Evolutionary conservation across 1,140 invertebrate genomes (phyloP).

Genomic region (Cardiocondyla obscurior): DNA sequence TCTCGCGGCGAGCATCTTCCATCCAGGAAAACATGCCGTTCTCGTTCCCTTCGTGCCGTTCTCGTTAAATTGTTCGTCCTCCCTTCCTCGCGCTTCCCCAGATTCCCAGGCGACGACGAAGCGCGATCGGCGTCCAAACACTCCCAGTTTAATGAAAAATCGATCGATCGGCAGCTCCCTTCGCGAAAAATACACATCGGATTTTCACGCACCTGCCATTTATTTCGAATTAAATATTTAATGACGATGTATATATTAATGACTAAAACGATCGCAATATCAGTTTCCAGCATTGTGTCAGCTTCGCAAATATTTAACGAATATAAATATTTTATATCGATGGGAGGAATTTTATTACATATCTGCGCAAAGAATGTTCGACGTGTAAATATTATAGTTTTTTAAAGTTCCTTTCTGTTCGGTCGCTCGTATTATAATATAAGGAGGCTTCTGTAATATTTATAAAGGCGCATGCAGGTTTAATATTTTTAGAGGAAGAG

Average conservation of each 20-base stretch:
- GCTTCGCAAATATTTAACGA: not conserved
- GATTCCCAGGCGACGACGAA: conserved; percentile 39
- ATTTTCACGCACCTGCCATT: not conserved
- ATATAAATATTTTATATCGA: not conserved
- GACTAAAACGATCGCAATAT: not conserved
- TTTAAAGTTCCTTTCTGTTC: not conserved
- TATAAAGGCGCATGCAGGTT: not conserved
- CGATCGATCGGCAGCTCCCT: not conserved
- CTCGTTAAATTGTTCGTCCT: conserved; percentile 41
- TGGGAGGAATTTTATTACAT: not conserved
- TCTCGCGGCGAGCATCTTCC: conserved; percentile 63
- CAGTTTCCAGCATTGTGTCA: not conserved
- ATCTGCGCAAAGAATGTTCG: not conserved
- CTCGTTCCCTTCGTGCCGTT: not conserved
- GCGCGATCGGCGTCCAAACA: conserved; percentile 18
- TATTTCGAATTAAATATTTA: not conserved
- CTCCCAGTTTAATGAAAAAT: conserved; percentile 21
- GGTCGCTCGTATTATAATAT: not conserved
- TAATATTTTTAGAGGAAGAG: not conserved
- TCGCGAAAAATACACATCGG: not conserved
- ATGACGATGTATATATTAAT: not conserved
- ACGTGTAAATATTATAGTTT: too few species aligned
- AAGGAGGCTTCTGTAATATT: not conserved
- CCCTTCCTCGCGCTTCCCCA: too few species aligned
- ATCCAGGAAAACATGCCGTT: conserved; percentile 53